Evolutionary conservation across 1,140 invertebrate genomes (phyloP), one percentile per base, ranked within the genome.

Genomic region (Cydia pomonella): DNA sequence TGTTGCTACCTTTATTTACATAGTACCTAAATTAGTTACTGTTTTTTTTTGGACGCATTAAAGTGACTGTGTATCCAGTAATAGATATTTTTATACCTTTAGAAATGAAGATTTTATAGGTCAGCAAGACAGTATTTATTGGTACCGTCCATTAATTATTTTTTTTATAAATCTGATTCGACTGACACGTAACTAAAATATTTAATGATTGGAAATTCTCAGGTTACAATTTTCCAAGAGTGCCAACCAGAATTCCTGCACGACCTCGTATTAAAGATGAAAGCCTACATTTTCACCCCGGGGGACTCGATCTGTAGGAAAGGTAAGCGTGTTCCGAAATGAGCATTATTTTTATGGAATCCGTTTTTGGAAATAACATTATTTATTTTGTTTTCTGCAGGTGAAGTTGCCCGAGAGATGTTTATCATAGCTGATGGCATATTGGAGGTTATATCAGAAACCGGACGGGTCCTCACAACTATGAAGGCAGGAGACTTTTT

Each of bases 401-500:
- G 94, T 21, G 94, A 98, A 94, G 97, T 98, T 13, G 98, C 98
- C 0, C 93, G 98, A 81, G 98, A 99, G 93, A 99, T 99, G 98
- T 99, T 99, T 86, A 99, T 99, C 82, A 99, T 99, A 84, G 98
- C 98, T 10, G 98, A 99, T 90, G 98, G 98, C 7, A 98, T 99
- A 79, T 94, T 99, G 27, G 98, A 99, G 94, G 98, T 99, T 13
- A 97, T 98, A 80, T 99, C 98, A 86, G 98, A 99, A 90, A 97
- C 96, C 41, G 98, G 98, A 2, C 95, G 97, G 85, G 97, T 99
- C 0, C 92, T 99, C 10, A 99, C 98, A 0, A 98, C 97, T 64
- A 99, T 99, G 98, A 97, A 98, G 86, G 97, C 98, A 13, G 98
- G 98, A 0, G 98, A 99, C 92, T 99, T 99, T 93, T 99, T 99